Percentiles rank a stretch among this genome's conserved stretches.
phyloP scores from a whole-genome alignment of 2,797 vertebrate species.

The Oceanodroma leucorhoa region DNA sequence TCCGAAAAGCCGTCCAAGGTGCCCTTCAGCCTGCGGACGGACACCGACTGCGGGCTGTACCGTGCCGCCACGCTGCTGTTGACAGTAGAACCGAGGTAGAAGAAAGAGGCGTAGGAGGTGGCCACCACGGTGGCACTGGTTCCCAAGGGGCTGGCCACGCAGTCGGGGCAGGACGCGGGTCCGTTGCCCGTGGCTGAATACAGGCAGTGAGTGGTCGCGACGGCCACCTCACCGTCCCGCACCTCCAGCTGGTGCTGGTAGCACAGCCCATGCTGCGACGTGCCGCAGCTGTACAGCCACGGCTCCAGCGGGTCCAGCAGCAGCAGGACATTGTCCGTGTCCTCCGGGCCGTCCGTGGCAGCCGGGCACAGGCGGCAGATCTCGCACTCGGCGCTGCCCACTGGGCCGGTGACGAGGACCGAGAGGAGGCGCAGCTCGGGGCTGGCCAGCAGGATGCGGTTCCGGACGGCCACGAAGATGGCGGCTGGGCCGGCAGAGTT shows the following conservation, averaged over 20 bases:
- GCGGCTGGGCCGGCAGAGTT: slow-evolving; percentile 43
- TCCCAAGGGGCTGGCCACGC: slow-evolving; percentile 89
- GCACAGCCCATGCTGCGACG: slow-evolving; percentile 85
- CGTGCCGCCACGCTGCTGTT: slow-evolving; percentile 79
- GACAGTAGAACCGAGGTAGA: slow-evolving; percentile 88
- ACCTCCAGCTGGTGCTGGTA: slow-evolving; percentile 83
- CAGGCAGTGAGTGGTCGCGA: slow-evolving; percentile 81
- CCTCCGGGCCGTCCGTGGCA: slow-evolving; percentile 39
- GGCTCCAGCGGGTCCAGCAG: slow-evolving; percentile 85
- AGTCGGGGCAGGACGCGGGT: slow-evolving; percentile 85
- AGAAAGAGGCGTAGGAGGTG: slow-evolving; percentile 80
- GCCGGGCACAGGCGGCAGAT: slow-evolving; percentile 81
- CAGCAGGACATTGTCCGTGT: slow-evolving; percentile 85
- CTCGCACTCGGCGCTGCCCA: slow-evolving; percentile 78
- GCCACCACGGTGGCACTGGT: slow-evolving; percentile 87
- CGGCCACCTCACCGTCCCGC: slow-evolving; percentile 11
- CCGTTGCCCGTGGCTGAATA: slow-evolving; percentile 78
- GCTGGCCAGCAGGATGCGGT: slow-evolving; percentile 83
- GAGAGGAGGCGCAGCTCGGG: slow-evolving; percentile 30
- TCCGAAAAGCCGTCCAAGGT: slow-evolving; percentile 85
- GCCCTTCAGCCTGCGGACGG: slow-evolving; percentile 84
- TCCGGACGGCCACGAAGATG: slow-evolving; percentile 85
- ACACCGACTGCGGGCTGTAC: slow-evolving; percentile 88
- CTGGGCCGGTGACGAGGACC: slow-evolving; percentile 79
- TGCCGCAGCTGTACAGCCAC: slow-evolving; percentile 89